Evolutionary conservation across 2,113 vertebrate species (phyloP).

Genomic region (Cyphomyrus plagiostoma): DNA sequence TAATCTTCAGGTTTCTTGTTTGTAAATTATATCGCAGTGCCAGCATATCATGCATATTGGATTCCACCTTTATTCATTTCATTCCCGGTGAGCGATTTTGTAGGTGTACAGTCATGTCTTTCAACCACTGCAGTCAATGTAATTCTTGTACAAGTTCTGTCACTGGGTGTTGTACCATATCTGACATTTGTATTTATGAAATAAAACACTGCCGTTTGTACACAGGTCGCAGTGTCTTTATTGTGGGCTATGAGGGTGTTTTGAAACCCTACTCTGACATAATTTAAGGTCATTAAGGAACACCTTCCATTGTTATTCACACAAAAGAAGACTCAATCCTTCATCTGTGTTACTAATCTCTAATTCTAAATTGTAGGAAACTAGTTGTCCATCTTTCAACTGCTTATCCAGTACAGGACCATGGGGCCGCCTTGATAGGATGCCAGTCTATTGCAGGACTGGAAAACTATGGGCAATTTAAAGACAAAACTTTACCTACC

Average conservation of each 20-base stretch:
- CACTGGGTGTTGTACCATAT: conserved; percentile 70
- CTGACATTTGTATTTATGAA: conserved; percentile 75
- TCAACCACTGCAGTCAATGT: conserved; percentile 73
- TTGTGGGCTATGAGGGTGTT: not conserved
- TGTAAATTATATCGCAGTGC: conserved; percentile 58
- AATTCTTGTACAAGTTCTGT: conserved; percentile 70
- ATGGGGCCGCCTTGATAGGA: not conserved
- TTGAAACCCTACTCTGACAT: not conserved
- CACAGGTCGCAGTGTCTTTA: conserved; percentile 30
- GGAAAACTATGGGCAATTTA: not conserved
- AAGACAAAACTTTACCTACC: not conserved
- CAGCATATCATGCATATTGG: conserved; percentile 57
- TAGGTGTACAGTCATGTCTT: conserved; percentile 62
- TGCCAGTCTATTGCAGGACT: not conserved
- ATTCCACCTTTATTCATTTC: conserved; percentile 53
- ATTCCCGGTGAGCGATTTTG: conserved; percentile 50
- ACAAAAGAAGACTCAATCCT: not conserved
- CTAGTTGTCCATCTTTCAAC: not conserved
- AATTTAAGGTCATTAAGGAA: not conserved
- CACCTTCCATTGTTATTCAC: not conserved
- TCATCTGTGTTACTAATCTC: not conserved
- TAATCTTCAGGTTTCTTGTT: conserved; percentile 58
- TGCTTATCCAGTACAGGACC: not conserved
- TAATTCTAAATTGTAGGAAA: not conserved
- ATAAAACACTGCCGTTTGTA: conserved; percentile 72